Evolutionary conservation across 2,113 vertebrate genomes (phyloP).

Genomic region (Cynopterus brachyotis): DNA sequence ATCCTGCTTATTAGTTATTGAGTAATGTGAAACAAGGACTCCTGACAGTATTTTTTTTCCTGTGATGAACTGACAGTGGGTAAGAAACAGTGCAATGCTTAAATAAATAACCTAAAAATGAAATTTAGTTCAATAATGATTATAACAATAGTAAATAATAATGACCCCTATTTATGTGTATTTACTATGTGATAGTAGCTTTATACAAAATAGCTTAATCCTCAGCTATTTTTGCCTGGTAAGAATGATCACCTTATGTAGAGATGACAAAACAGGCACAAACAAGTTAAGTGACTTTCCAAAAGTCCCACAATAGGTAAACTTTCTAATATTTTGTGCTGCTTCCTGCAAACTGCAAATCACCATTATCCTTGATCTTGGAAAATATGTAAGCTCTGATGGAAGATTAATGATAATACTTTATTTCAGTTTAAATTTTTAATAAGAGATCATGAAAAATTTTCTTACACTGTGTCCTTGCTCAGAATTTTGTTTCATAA

Average conservation of each 20-base stretch:
- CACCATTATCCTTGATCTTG: background rate
- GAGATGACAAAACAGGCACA: background rate
- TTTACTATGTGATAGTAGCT: background rate
- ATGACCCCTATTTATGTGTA: background rate
- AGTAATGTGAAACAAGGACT: background rate
- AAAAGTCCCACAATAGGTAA: background rate
- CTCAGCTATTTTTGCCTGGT: background rate
- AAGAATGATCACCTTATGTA: background rate
- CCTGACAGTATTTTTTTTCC: background rate
- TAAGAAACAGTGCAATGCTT: background rate
- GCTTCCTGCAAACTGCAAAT: background rate
- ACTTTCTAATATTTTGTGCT: background rate
- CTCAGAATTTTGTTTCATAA: constrained; percentile 36
- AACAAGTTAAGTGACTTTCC: background rate
- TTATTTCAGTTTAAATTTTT: constrained; percentile 49
- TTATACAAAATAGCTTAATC: background rate
- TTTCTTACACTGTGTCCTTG: background rate
- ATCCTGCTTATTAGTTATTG: background rate
- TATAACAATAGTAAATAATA: background rate
- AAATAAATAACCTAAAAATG: constrained; percentile 19
- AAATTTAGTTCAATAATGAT: constrained; percentile 36
- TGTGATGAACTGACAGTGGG: background rate
- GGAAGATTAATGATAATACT: background rate
- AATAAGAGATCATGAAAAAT: background rate
- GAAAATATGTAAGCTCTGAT: background rate